These are phyloP conservation scores for Aselliscus stoliczkanus DNA, from an alignment of 2,797 vertebrate genomes.

Conservation along the genomic window DNA sequence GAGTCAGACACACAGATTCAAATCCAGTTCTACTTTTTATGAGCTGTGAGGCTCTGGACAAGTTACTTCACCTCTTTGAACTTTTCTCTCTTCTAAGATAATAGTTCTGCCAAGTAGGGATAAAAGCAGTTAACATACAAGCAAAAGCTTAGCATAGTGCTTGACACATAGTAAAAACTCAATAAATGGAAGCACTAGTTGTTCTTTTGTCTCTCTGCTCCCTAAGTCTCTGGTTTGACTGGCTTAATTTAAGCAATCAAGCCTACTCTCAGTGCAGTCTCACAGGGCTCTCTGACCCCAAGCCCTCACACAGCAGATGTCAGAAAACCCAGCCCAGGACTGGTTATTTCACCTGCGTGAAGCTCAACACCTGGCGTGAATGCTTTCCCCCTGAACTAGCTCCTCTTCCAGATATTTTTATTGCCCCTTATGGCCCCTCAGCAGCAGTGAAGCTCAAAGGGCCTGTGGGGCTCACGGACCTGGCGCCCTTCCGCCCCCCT, in stretches of 20 bases:
- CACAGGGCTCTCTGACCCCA: not conserved
- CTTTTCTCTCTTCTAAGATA: not conserved
- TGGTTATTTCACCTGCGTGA: not conserved
- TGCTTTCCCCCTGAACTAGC: not conserved
- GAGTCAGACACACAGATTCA: not conserved
- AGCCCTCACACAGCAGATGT: not conserved
- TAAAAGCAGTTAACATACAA: not conserved
- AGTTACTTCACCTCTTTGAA: slow-evolving; percentile 15
- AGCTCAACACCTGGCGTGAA: not conserved
- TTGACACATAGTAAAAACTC: not conserved
- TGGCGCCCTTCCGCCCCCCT: not conserved
- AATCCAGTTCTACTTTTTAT: not conserved
- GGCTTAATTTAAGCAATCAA: not conserved
- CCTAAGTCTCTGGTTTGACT: not conserved
- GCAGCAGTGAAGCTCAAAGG: not conserved
- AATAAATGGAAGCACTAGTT: not conserved
- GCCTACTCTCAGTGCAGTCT: not conserved
- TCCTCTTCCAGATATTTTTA: slow-evolving; percentile 10
- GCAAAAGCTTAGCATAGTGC: not conserved
- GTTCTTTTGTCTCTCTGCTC: not conserved
- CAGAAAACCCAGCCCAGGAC: not conserved
- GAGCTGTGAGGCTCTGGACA: not conserved
- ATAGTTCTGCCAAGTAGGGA: not conserved
- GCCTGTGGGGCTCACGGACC: not conserved
- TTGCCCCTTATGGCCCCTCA: not conserved